Evolutionary conservation across 2,888 invertebrate genomes (phyloP).

Genomic region (Drosophila macrospina): DNA sequence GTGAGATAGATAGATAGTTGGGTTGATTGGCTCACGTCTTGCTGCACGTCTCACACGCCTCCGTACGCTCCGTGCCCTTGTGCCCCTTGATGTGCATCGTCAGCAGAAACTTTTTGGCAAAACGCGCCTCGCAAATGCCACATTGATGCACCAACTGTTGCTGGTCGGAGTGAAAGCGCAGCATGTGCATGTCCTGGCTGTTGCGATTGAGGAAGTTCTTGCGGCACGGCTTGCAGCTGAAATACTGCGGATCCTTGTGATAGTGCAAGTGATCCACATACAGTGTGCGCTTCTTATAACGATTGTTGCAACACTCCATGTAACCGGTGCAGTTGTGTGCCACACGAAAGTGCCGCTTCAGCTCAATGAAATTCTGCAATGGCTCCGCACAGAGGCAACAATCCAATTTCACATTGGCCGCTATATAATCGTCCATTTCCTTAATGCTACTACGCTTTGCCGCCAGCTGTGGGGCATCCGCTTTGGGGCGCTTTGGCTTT

Average conservation of each 20-base stretch:
- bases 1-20: not conserved
- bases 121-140: conserved; percentile 63
- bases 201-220: conserved; percentile 75
- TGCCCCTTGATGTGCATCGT: conserved; percentile 76
- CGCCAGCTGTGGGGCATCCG: conserved; percentile 28
- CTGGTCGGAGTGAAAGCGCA: conserved; percentile 74
- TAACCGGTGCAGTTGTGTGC: conserved; percentile 72
- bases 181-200: conserved; percentile 78
- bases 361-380: conserved; percentile 59
- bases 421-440: conserved; percentile 75
- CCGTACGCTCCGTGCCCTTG: conserved; percentile 70
- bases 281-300: conserved; percentile 71
- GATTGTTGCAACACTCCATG: conserved; percentile 76
- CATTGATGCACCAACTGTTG: conserved; percentile 72
- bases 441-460: conserved; percentile 71
- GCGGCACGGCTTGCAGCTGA: conserved; percentile 66
- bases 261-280: conserved; percentile 79
- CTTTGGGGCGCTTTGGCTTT: conserved; percentile 19
- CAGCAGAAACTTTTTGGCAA: conserved; percentile 72
- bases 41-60: conserved; percentile 60
- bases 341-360: conserved; percentile 72
- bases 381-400: conserved; percentile 67
- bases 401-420: conserved; percentile 70
- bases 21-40: conserved; percentile 51
- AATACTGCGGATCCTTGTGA: conserved; percentile 77